phyloP scores from a whole-genome alignment of 2,113 vertebrate genomes.

The Anthoscopus minutus region DNA sequence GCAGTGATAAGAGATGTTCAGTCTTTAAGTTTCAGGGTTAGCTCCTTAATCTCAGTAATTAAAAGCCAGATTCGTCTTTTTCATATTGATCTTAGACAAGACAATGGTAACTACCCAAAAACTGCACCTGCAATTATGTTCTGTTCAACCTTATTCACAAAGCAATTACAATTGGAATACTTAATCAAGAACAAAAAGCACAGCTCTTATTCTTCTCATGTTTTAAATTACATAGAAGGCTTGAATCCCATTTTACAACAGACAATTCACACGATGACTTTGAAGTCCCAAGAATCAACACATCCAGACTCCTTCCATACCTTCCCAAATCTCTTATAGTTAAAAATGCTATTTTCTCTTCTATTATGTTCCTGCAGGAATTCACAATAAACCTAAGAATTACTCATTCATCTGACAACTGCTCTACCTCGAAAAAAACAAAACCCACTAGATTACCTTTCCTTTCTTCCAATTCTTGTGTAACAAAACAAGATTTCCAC shows the following conservation, averaged over 20 bases:
- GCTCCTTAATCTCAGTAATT: neutral
- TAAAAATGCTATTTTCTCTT: neutral
- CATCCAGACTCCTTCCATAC: neutral
- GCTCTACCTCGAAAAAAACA: too few relatives aligned
- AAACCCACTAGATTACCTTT: neutral
- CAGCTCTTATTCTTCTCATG: neutral
- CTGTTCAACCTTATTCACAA: neutral
- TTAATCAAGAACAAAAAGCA: neutral
- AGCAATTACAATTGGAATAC: neutral
- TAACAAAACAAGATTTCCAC: neutral
- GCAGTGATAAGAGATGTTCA: neutral
- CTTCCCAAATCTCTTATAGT: neutral
- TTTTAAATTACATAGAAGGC: neutral
- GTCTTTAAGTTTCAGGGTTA: neutral
- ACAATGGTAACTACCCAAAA: neutral
- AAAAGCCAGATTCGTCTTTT: neutral
- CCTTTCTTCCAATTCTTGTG: neutral
- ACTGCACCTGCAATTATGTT: neutral
- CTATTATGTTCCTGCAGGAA: neutral
- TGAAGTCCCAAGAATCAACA: neutral
- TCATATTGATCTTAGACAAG: neutral
- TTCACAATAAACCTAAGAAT: neutral
- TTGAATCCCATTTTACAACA: neutral
- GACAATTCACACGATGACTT: neutral
- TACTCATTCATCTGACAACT: neutral